Base-by-base conservation (phyloP, 92 coral and sea anemone species). In the Epizoanthus illoricatus region DNA sequence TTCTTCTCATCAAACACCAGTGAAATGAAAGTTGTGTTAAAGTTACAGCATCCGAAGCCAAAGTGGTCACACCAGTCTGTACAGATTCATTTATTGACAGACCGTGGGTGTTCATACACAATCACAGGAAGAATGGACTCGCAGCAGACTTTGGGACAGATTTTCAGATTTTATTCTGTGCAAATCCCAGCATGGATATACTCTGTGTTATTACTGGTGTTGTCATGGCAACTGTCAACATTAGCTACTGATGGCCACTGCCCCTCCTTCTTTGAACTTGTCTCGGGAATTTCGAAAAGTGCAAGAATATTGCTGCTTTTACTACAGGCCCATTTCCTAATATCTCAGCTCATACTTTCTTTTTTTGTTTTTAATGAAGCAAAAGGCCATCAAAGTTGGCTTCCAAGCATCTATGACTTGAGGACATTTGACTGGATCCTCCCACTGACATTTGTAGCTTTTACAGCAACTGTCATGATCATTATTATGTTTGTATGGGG, bases 181-280 rank as follows among this genome's bases (percentile, higher is more conserved):
- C 92, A 93, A 78, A 87, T 93, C 41, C 83, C 88, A 60, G 80
- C 85, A 33, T 96, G 99, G 99, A 79, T 88, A 11, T 93, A 89
- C 80, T 90, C 92, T 42, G 45, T 94, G 88, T 79, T 96, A 43
- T 69, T 93, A 73, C 74, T 90, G 17, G 92, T 96, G 59, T 83
- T 96, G 72, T 90, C 94, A 39, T 91, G 95, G 97, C 98, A 96
- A 80, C 79, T 96, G 24, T 91, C 93, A 36, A 84, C 92, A 57
- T 21, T 93, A 71, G 90, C 87, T 13, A 74, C 72, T 69, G 76
- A 82, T 13, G 87, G 84, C 65, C 67, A 80, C 36, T 91, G 97
- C 81, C 90, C 81, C 40, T 91, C 98, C 23, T 86, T 91, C 88
- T 96, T 93, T 73, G 90, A 85, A 82, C 94, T 93, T 21, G 71